Evolutionary conservation across 2,797 vertebrate species (phyloP).

Genomic region (Pangasius larnaudii): DNA sequence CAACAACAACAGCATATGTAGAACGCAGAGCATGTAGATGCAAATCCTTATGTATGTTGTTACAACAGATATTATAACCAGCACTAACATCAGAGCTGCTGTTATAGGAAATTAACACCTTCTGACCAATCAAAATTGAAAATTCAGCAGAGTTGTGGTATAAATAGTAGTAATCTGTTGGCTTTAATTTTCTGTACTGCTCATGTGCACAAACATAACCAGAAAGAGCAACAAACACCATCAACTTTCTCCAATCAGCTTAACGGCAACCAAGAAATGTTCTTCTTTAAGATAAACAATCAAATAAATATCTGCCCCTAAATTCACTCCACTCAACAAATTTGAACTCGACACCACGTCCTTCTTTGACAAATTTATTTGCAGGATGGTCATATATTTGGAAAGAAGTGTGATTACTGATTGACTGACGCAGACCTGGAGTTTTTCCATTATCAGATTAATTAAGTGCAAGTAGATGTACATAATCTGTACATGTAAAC

Average conservation of each 20-base stretch:
- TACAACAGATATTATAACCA: neutral
- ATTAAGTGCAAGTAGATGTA: neutral
- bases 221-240: neutral
- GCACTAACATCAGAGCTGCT: neutral
- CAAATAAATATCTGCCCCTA: neutral
- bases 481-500: neutral
- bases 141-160: neutral
- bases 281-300: neutral
- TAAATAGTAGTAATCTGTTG: neutral
- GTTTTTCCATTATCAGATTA: neutral
- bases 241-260: neutral
- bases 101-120: neutral
- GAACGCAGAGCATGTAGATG: neutral
- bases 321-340: neutral
- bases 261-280: neutral
- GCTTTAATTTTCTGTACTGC: neutral
- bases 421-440: neutral
- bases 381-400: neutral
- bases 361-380: neutral
- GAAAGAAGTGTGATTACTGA: neutral
- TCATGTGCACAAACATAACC: neutral
- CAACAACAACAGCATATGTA: neutral
- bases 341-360: neutral
- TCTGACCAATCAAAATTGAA: neutral
- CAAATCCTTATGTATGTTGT: neutral